Evolutionary conservation across 2,113 vertebrate genomes (phyloP).

Genomic region (Microcebus lehilahytsara): DNA sequence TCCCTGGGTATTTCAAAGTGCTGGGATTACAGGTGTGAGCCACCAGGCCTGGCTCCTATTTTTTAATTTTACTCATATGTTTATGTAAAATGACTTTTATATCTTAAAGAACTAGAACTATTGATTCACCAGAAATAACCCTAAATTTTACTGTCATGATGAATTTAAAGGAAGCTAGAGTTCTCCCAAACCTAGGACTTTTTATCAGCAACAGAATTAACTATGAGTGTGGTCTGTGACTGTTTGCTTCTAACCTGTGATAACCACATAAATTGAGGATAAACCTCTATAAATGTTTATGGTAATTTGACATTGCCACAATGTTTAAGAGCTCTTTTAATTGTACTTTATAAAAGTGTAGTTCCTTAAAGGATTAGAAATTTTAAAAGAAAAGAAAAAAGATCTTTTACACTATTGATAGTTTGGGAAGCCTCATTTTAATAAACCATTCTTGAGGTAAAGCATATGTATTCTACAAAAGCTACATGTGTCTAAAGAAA

Average conservation of each 20-base stretch:
- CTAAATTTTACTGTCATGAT: not conserved
- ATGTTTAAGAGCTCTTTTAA: not conserved
- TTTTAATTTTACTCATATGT: slow-evolving; percentile 9
- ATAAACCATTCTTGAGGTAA: not conserved
- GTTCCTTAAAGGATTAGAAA: not conserved
- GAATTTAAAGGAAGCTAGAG: not conserved
- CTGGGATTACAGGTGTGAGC: too few species aligned
- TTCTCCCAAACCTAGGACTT: not conserved
- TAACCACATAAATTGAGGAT: not conserved
- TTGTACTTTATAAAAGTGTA: not conserved
- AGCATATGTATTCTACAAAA: not conserved
- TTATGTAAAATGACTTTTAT: not conserved
- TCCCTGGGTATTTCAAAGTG: too few species aligned
- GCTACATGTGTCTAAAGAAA: not conserved
- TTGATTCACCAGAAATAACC: not conserved
- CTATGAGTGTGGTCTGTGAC: not conserved
- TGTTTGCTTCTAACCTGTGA: not conserved
- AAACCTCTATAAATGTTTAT: not conserved
- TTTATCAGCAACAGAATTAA: not conserved
- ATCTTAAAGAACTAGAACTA: not conserved
- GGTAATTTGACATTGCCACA: not conserved
- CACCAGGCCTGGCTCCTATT: not conserved
- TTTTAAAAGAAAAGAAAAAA: not conserved
- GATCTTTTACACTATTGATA: not conserved
- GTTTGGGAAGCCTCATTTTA: not conserved